Evolutionary conservation across 2,888 invertebrate species (phyloP), one percentile per base, ranked within the genome.

Genomic region (Abscondita cerata): DNA sequence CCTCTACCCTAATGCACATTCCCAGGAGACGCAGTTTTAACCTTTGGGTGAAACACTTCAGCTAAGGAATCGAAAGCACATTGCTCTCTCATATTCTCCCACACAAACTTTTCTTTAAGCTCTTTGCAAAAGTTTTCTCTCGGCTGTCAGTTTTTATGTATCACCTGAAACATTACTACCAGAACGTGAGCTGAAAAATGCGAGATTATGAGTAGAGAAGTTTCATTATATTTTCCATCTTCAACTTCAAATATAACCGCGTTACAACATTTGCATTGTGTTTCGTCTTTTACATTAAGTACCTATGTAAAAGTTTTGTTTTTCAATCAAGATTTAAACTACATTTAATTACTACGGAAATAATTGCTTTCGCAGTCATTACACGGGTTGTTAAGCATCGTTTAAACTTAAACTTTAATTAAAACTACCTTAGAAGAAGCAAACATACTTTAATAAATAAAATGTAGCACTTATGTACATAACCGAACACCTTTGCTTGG

Each of bases 121-220:
- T 60, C 55, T 58, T 66, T 63, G 58, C 61, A 55, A 63, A 66
- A 66, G 61, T 63, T 66, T 65, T 54, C 60, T 61, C 61, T 61
- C 63, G 63, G 66, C 63, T 66, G 59, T 58, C 66, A 66, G 63
- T 63, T 66, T 66, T 63, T 66, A 61, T 66, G 63, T 66, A 61
- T 66, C 55, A 66, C 63, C 63, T 60, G 54, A 55, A 60, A 60
- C 54, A 60, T 60, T 54, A 60, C 60, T 60, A 60, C 40, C 41
- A 60, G 51, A 51, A 60, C 60, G 60, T 60, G 60, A 54, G 60
- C 41, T 60, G 60, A 60, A 60, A 60, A 54, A 55, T 60, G 54
- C 54, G 60, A 51, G 60, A 50, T 58, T 58, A 58, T 58, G 52
- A 52, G 58, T 52, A 52, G 58, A 52, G 51, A 20, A 46, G 58